Conservation (phyloP, 2,797 vertebrate species). For the Poecile montanus region DNA sequence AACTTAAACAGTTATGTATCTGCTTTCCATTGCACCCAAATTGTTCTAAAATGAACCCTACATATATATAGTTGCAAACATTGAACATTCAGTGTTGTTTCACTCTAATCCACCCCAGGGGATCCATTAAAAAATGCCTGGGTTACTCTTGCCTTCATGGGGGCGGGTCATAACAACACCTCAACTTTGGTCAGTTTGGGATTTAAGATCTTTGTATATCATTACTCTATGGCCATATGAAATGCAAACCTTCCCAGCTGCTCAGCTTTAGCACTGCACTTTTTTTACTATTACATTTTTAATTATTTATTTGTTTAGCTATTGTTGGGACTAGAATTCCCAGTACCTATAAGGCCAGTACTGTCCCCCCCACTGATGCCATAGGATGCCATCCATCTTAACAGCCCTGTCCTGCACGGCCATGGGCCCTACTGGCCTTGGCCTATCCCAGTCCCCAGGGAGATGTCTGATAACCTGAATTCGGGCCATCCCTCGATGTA, state of each 20-base stretch:
- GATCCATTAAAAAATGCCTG: neutral
- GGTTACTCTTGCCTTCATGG: neutral
- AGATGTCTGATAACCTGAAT: accelerated
- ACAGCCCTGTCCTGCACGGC: neutral
- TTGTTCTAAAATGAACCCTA: neutral
- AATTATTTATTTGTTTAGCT: neutral
- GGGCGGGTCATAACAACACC: accelerated
- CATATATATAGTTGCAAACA: neutral
- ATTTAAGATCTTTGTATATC: neutral
- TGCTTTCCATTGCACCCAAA: neutral
- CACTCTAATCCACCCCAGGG: neutral
- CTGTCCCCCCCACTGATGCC: neutral
- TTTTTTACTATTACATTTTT: neutral
- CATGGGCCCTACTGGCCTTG: accelerated
- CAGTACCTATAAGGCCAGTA: too few species aligned
- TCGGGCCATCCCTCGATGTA: neutral
- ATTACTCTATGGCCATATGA: neutral
- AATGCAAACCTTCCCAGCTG: neutral
- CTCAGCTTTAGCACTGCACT: neutral
- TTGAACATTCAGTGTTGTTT: neutral
- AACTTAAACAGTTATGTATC: neutral
- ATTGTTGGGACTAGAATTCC: neutral
- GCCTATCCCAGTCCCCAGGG: neutral
- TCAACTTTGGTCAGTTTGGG: neutral
- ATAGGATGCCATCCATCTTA: neutral